Base-by-base conservation (phyloP, 2,113 vertebrate species). In the Nothoprocta pentlandii region DNA sequence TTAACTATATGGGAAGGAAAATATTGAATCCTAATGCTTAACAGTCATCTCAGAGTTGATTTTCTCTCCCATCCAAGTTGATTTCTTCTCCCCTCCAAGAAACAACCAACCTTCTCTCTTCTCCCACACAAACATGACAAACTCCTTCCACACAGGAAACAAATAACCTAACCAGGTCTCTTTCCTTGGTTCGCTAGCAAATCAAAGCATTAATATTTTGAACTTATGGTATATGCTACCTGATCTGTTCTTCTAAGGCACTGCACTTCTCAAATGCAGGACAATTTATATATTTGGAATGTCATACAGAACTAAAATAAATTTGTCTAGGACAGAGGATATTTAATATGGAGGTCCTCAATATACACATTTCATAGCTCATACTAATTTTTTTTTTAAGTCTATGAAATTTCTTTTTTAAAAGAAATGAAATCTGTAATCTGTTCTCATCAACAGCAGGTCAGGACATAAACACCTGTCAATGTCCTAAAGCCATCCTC, bases 1-100 rank as follows among this genome's bases (percentile, higher is more conserved):
- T 54, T 78, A 96, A 92, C 41, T 73, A 22, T 26, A 66, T 19
- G 75, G 44, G 80, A 94, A 93, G 91, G 12, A 70, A 85, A 59
- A 70, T 46, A 75, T 47, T 39, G 17, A 75, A 67, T 63, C 64
- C 26, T 71, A 56, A 41, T 13, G 21, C 62, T 91, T 77, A 73
- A 64, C 46, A 70, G 62, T 93, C 69, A 87, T 44, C 36, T 8
- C 36, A 39, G 36, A 39, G 36, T 39, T 39, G 36, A 39, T 39
- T 39, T 39, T 39, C 36, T 39, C 36, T 39, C 36, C 36, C 36
- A 7, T 39, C 36, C 36, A 39, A 39, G 36, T 39, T 39, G 36
- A 39, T 39, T 39, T 39, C 36, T 39, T 39, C 36, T n/a, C 3
- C 4, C 16, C 10, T 44, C 39, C 49, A 87, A 56, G 82, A 96